These are phyloP conservation scores for Kryptolebias marmoratus DNA, from an alignment of 2,113 vertebrate genomes.

Conservation along the genomic window DNA sequence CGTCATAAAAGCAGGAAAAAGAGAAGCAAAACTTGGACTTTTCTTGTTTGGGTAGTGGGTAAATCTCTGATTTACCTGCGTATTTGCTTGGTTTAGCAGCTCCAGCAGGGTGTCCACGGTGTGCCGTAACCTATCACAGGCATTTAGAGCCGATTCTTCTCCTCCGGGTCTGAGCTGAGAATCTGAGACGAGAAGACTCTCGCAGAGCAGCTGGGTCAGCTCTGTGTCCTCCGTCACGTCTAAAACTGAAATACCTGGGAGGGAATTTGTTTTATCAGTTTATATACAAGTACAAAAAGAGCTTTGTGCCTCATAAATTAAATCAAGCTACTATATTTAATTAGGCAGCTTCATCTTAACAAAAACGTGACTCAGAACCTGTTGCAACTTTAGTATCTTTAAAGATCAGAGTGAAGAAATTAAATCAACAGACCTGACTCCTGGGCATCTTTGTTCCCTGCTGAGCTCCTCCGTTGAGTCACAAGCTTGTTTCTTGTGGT, in stretches of 20 bases:
- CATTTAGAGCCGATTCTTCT: slow-evolving; percentile 82
- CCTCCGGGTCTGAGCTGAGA: slow-evolving; percentile 75
- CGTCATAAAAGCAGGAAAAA: too few species aligned
- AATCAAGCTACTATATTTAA: neutral
- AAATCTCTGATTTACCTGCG: slow-evolving; percentile 79
- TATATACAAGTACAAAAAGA: neutral
- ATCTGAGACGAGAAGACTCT: slow-evolving; percentile 89
- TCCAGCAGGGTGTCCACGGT: slow-evolving; percentile 89
- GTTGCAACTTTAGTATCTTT: neutral
- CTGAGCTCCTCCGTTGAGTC: slow-evolving; percentile 20
- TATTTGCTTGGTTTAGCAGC: slow-evolving; percentile 85
- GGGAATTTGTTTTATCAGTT: neutral
- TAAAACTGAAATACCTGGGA: slow-evolving; percentile 46
- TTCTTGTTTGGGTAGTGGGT: neutral
- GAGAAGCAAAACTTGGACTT: too few species aligned
- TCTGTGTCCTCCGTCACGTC: slow-evolving; percentile 81
- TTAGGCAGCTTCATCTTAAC: neutral
- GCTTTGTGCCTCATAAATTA: neutral
- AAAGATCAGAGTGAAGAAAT: neutral
- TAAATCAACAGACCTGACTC: slow-evolving; percentile 64
- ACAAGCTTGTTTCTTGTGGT: slow-evolving; percentile 21
- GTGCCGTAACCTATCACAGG: slow-evolving; percentile 80
- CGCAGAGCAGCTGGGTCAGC: slow-evolving; percentile 86
- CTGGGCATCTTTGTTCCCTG: slow-evolving; percentile 48
- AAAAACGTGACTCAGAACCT: neutral